Base-by-base conservation (phyloP, 2,113 vertebrate species). In the Sarotherodon lohbergeri region DNA sequence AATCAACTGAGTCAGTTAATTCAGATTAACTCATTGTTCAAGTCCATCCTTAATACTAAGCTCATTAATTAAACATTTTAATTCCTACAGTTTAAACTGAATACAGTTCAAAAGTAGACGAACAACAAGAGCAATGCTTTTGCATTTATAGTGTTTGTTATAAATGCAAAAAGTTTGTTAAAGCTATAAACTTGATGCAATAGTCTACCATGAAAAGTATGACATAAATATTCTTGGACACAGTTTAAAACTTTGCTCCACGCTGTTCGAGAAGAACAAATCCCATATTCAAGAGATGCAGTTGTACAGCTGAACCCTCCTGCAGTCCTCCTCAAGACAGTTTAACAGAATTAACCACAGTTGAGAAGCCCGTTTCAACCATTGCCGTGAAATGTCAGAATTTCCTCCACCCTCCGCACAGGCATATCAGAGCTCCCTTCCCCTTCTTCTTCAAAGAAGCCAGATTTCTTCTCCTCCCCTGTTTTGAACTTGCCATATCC, bases 371-470 rank as follows among this genome's bases (percentile, higher is more conserved):
- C 89, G 90, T 90, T 86, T 55, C 83, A 92, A 82, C 84, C 82
- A 61, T 27, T 86, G 84, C 84, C 1, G 81, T 88, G 89, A 95
- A 92, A 89, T 93, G 89, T 92, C 93, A 90, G 86, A 89, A 68
- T 90, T 93, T 83, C 83, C 90, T 85, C 84, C 91, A 46, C 84
- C 89, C 79, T 90, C 90, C 88, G 89, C 82, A 83, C 54, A 92
- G 87, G 85, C 90, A 89, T 92, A 92, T 93, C 93, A 93, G 76
- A 81, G 57, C 88, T 86, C 57, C 83, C 71, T 73, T 81, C 83
- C 80, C 79, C 84, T 93, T 93, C 94, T 89, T 89, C 94, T 94
- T 95, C 92, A 94, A 91, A 93, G 86, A 86, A 24, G 80, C 79
- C 86, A 88, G 54, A 90, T 88, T 88, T 63, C 73, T 83, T 92